Evolutionary conservation across 2,797 vertebrate genomes (phyloP), one percentile per base, ranked within the genome.

Genomic region (Fistularia tabacaria): DNA sequence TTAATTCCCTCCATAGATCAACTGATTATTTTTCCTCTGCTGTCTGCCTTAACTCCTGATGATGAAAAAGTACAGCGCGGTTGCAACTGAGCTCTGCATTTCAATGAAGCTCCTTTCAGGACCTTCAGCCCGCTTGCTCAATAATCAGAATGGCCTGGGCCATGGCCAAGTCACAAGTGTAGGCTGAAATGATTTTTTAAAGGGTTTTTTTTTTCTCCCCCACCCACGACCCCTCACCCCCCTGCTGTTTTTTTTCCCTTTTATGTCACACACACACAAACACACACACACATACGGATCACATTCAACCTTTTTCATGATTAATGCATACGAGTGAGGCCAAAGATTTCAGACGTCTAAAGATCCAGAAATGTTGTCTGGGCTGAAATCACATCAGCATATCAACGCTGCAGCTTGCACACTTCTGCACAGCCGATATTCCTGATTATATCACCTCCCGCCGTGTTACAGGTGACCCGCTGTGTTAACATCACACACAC

Each of bases 31-130:
- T 83, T 80, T 49, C 68, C 73, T 83, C 87, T 87, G 64, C 78
- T 76, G 60, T 71, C 73, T 74, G 66, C 73, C 79, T 86, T 79
- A 84, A 79, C 75, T 71, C 69, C 66, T 74, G 71, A 85, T 89
- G 86, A 88, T 88, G 73, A 86, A 82, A 88, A 85, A 86, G 81
- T 82, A 80, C 77, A 79, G 78, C 63, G 64, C 75, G 73, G 60
- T 71, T 62, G 69, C 57, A 14, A 68, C 68, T 74, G 80, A 87
- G 74, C 83, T 83, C 79, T 91, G 83, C 76, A 88, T 92, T 90
- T 91, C 77, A 91, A 85, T 88, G 85, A 88, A 88, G 73, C 64
- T 75, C 59, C 85, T 89, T 82, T 90, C 79, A 87, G 77, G 73
- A 83, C 62, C 48, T 38, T 15, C 41, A 54, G 65, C 69, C 65